These are phyloP conservation scores for Rousettus madagascariensis DNA, from an alignment of 2,797 vertebrate species.

Conservation along the genomic window DNA sequence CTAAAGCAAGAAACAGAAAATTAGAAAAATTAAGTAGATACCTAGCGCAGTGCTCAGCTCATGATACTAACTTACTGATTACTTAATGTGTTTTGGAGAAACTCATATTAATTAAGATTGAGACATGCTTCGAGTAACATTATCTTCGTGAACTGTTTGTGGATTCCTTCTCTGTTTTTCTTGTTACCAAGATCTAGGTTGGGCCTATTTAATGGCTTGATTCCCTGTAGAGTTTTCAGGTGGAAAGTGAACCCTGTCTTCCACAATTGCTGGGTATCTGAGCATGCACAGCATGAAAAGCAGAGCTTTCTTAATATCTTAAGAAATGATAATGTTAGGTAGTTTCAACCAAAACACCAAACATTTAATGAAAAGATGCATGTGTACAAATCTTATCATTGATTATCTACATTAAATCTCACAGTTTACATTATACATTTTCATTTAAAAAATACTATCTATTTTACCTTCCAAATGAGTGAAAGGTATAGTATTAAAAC, in stretches of 20 bases:
- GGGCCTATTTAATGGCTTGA: neutral
- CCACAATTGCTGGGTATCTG: neutral
- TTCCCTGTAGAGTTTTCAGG: neutral
- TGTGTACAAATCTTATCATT: neutral
- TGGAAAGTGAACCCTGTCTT: neutral
- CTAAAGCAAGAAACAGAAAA: slow-evolving; percentile 6
- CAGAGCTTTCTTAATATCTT: neutral
- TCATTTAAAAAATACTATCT: neutral
- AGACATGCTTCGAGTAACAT: neutral
- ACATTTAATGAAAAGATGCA: neutral
- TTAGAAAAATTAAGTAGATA: neutral
- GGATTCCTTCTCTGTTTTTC: neutral
- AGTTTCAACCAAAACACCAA: neutral
- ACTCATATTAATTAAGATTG: neutral
- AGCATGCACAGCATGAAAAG: neutral
- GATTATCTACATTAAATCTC: neutral
- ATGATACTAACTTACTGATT: neutral
- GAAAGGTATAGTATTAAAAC: neutral
- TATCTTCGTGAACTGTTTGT: neutral
- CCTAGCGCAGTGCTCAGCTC: neutral
- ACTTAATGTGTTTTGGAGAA: neutral
- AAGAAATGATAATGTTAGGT: neutral
- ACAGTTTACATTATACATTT: neutral
- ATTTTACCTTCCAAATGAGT: neutral
- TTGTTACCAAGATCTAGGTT: neutral